Base-by-base conservation (phyloP, 2,888 invertebrate genomes). In the Catocala sponsa region DNA sequence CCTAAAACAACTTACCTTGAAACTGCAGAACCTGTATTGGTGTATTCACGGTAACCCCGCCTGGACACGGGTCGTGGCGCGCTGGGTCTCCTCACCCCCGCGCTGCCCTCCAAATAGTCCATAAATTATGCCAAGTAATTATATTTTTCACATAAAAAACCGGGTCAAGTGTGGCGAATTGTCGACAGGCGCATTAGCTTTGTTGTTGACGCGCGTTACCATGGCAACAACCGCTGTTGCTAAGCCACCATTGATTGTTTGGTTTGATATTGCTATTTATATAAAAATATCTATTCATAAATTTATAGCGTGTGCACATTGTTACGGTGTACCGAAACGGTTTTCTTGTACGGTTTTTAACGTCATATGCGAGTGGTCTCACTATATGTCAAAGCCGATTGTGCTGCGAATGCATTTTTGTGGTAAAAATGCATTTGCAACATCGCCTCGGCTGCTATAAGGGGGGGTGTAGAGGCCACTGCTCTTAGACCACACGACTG, bases 31-130 rank as follows among this genome's bases (percentile, higher is more conserved):
- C 89, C 88, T 65, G 84, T 86, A 60, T 90, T 90, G 0, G 83
- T 88, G 59, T 89, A 90, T 44, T 94, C 94, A 32, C 92, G 78
- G 58, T 89, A 91, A 0, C 94, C 94, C 2, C 93, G 73, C 59
- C 94, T 86, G 38, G 94, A 94, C 35, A 94, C 87, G 0, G 94
- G 94, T 4, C 94, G 80, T 4, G 87, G 72, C n/a, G 83, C 84
- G 64, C 89, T 90, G 25, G 84, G 61, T 59, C 90, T 83, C 58
- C 87, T 86, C 53, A 82, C 81, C 72, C 85, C 88, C 72, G 81
- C 82, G 44, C 86, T 89, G 75, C 85, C 84, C 60, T 92, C 94
- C 67, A 91, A 90, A 90, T 85, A 94, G 92, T 94, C 94, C 94
- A 94, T 94, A 93, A 81, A 79, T 57, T 66, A 64, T 51, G 63